phyloP scores from a whole-genome alignment of 2,888 invertebrate genomes.

The Macrophya annulata region DNA sequence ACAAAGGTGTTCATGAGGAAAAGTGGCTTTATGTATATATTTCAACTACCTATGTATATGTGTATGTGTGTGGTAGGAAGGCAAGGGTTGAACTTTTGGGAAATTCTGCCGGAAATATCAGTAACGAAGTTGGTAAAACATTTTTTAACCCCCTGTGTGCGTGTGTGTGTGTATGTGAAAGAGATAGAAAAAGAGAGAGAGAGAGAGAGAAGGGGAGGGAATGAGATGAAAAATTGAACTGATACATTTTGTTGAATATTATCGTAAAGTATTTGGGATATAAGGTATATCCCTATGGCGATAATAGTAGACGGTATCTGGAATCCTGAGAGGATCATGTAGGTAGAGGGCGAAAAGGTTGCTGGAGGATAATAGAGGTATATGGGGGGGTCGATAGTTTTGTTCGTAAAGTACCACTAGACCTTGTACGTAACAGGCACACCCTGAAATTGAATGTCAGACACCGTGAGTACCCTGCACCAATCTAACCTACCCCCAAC shows the following conservation, averaged over 20 bases:
- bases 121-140: neutral
- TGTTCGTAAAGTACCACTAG: slow-evolving; percentile 7
- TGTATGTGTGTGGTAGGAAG: neutral
- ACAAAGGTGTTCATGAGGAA: neutral
- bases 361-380: slow-evolving; percentile 28
- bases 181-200: too few species aligned
- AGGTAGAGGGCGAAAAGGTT: slow-evolving; percentile 33
- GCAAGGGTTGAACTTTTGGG: neutral
- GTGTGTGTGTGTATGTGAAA: neutral
- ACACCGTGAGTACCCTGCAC: neutral
- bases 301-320: neutral
- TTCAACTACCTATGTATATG: neutral
- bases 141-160: neutral
- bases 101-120: neutral
- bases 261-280: neutral
- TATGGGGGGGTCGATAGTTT: slow-evolving; percentile 22
- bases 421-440: slow-evolving; percentile 13
- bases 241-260: slow-evolving; percentile 32
- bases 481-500: too few species aligned
- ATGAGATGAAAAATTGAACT: slow-evolving; percentile 12
- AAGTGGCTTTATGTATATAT: neutral
- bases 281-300: neutral
- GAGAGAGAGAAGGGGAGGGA: neutral
- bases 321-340: slow-evolving; percentile 1
- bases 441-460: slow-evolving; percentile 44